Base-by-base conservation (phyloP, 2,113 vertebrate species). In the Myxocyprinus asiaticus region DNA sequence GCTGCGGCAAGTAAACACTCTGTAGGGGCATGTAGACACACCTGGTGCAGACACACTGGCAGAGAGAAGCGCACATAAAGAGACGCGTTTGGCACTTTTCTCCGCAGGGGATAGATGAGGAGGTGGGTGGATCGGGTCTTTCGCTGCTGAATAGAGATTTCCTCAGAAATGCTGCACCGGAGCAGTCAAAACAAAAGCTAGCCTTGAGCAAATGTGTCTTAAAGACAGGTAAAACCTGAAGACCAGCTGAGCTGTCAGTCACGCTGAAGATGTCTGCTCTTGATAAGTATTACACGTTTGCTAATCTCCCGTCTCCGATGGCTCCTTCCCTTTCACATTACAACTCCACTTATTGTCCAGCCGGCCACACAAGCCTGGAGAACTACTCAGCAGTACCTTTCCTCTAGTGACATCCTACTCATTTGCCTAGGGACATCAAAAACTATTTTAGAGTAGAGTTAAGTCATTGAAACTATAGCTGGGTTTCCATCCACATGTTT, bases 201-300 rank as follows among this genome's bases (percentile, higher is more conserved):
- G 55, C 69, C 53, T 47, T 4, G 6, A 59, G 42, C 42, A 4
- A 69, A 55, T 53, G 33, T 43, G 68, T 12, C 56, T 68, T 44
- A 9, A 12, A 15, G 67, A 72, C 81, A 69, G 81, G 81, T 79
- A 17, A 48, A 45, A 79, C 81, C 81, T 76, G 81, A 63, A 59
- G 58, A 17, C 56, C 70, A 48, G 70, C 68, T 43, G 12, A 73
- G 56, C 55, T 62, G 76, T 63, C 76, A 74, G 9, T 74, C 81
- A 78, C 1, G 51, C 14, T 58, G 44, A 15, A 53, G 17, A 62
- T 42, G 56, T 76, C 79, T 81, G 63, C 76, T 62, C 74, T 72
- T 33, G 68, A 67, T 78, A 76, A 78, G 63, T 45, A 9, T 66
- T 76, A 75, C 76, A 58, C 17, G 9, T 59, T 5, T 33, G 50